These are phyloP conservation scores for Laticauda laticaudata DNA, from an alignment of 2,113 vertebrate genomes.

Conservation along the genomic window DNA sequence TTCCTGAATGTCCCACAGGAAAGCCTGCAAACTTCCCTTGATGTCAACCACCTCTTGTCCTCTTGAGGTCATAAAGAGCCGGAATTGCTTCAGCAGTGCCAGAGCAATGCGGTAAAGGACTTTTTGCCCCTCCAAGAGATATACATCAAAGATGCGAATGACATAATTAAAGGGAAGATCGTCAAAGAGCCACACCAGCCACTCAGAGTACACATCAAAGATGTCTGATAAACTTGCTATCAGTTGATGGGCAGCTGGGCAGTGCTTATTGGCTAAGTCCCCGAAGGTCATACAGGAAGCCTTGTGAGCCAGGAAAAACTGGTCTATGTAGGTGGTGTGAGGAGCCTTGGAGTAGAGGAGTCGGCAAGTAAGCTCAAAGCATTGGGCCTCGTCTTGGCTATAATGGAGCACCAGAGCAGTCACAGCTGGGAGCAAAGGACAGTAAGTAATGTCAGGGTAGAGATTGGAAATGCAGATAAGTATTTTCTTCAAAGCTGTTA, in stretches of 20 bases:
- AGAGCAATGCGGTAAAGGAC: constrained; percentile 84
- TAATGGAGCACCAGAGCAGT: constrained; percentile 84
- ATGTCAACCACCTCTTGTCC: constrained; percentile 75
- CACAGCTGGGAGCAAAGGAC: constrained; percentile 78
- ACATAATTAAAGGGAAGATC: constrained; percentile 83
- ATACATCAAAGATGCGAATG: constrained; percentile 81
- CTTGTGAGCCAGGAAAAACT: constrained; percentile 80
- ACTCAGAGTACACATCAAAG: constrained; percentile 85
- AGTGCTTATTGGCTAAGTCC: constrained; percentile 84
- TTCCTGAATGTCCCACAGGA: constrained; percentile 71
- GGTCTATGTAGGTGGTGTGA: constrained; percentile 80
- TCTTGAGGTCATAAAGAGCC: constrained; percentile 67
- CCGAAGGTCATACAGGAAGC: constrained; percentile 88
- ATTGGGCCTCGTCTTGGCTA: constrained; percentile 81
- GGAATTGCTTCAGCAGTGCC: constrained; percentile 80
- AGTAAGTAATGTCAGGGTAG: constrained; percentile 81
- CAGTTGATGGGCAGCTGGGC: constrained; percentile 80
- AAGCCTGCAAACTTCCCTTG: constrained; percentile 76
- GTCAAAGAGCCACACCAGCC: constrained; percentile 85
- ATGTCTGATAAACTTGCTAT: constrained; percentile 78
- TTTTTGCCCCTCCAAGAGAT: constrained; percentile 85
- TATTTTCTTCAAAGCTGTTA: constrained; percentile 79
- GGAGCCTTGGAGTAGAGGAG: constrained; percentile 78
- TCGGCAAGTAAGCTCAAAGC: constrained; percentile 77
- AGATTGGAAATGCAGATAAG: constrained; percentile 74